Conservation (phyloP, 2,797 vertebrate genomes). For the Choloepus didactylus region DNA sequence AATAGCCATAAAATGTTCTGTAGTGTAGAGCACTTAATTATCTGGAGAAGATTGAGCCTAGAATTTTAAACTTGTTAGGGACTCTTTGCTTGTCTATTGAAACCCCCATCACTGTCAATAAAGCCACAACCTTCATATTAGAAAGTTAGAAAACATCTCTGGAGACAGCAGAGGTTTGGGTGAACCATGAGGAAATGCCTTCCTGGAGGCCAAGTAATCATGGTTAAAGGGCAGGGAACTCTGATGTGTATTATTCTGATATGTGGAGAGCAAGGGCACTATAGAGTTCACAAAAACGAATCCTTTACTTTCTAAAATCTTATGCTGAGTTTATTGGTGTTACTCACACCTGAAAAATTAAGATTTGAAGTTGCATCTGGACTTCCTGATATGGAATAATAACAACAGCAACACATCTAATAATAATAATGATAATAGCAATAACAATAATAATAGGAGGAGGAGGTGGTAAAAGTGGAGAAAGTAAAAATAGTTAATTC, state of each 20-base stretch:
- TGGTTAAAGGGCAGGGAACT: not conserved
- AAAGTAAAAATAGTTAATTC: not conserved
- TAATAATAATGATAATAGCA: not conserved
- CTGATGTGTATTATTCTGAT: not conserved
- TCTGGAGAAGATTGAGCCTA: not conserved
- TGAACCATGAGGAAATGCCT: conserved; percentile 51
- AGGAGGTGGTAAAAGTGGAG: not conserved
- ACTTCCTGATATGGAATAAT: not conserved
- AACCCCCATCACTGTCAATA: not conserved
- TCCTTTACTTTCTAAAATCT: not conserved
- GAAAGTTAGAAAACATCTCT: not conserved
- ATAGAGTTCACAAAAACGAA: not conserved
- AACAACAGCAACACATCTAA: not conserved
- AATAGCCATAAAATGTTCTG: conserved; percentile 48
- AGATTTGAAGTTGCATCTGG: not conserved
- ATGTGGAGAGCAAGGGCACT: not conserved
- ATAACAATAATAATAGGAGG: not conserved
- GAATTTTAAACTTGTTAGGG: not conserved
- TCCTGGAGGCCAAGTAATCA: not conserved
- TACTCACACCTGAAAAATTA: conserved; percentile 18
- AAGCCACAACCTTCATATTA: conserved; percentile 32
- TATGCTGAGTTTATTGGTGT: not conserved
- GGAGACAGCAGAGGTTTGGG: conserved; percentile 15
- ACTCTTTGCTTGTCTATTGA: not conserved
- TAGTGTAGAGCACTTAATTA: conserved; percentile 35